phyloP scores from a whole-genome alignment of 2,113 vertebrate species.

The Melozone crissalis region DNA sequence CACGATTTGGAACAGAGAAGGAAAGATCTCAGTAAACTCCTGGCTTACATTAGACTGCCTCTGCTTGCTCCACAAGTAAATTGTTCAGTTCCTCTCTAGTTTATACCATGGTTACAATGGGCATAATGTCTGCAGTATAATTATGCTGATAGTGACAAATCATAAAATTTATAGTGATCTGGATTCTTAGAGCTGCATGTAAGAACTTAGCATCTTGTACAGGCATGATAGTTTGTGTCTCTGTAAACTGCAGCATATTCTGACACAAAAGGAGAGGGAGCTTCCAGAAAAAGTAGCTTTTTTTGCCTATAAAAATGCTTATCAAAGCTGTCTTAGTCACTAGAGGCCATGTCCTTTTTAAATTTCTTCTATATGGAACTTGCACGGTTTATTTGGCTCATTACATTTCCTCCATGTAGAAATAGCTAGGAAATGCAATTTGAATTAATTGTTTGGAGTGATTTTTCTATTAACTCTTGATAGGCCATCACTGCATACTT shows the following conservation, averaged over 20 bases:
- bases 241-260: neutral
- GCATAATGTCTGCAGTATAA: neutral
- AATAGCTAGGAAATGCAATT: neutral
- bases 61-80: conserved; percentile 94
- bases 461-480: neutral
- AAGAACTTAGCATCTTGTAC: neutral
- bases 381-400: neutral
- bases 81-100: neutral
- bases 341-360: neutral
- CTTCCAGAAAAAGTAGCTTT: neutral
- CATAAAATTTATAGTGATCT: neutral
- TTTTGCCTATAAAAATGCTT: neutral
- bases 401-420: neutral
- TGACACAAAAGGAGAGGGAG: neutral
- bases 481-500: neutral
- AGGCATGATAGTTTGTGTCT: neutral
- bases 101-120: neutral
- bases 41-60: conserved; percentile 91
- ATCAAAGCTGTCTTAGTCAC: neutral
- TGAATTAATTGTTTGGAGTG: neutral
- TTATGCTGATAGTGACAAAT: neutral
- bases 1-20: conserved; percentile 84
- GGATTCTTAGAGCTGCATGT: neutral
- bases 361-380: neutral
- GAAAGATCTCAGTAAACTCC: conserved; percentile 84